phyloP scores from a whole-genome alignment of 1,140 invertebrate species.

The Microplitis demolitor region DNA sequence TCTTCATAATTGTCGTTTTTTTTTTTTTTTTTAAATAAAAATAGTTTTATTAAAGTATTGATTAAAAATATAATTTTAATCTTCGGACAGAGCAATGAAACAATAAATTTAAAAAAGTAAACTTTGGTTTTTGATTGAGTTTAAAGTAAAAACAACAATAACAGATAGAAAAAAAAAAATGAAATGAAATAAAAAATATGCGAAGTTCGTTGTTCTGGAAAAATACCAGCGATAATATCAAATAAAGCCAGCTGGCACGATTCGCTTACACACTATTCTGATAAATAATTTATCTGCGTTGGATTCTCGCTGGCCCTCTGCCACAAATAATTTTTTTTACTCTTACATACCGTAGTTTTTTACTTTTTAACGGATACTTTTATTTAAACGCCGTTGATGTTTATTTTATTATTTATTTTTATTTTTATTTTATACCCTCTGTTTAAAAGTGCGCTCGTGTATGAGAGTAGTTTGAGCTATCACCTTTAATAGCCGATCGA shows the following conservation, averaged over 20 bases:
- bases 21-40: too few relatives aligned
- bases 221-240: conserved; percentile 5
- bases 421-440: not conserved
- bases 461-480: not conserved
- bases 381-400: not conserved
- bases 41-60: too few relatives aligned
- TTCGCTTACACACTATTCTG: not conserved
- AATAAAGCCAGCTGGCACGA: conserved; percentile 6
- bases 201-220: not conserved
- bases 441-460: not conserved
- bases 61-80: too few relatives aligned
- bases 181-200: not conserved
- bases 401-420: not conserved
- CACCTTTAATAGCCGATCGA: conserved; percentile 10
- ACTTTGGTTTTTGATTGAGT: not conserved
- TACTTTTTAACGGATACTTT: not conserved
- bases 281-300: conserved; percentile 9
- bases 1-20: too few relatives aligned
- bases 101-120: too few relatives aligned
- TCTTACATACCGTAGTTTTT: not conserved
- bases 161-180: not conserved
- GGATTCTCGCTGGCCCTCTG: not conserved
- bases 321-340: not conserved
- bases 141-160: not conserved
- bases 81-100: too few relatives aligned